phyloP scores from a whole-genome alignment of 1,140 invertebrate species.

The Lysiphlebus fabarum region DNA sequence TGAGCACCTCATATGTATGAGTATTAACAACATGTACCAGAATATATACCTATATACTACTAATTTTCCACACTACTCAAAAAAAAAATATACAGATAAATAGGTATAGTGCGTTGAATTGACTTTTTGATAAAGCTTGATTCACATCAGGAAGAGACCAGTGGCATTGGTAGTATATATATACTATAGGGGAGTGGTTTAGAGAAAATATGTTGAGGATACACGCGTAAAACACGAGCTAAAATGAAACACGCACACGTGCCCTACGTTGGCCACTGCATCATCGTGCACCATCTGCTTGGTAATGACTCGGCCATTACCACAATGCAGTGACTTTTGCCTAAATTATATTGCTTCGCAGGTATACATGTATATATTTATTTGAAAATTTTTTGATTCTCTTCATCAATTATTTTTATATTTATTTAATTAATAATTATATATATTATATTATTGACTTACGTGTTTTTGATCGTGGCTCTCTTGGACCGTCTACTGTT shows the following conservation, averaged over 20 bases:
- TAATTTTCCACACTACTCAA: background rate
- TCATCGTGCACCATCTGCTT: constrained; percentile 54
- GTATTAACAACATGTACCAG: too few species aligned
- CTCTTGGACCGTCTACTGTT: constrained; percentile 95
- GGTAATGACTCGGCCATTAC: constrained; percentile 54
- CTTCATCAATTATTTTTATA: too few species aligned
- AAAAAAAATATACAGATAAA: too few species aligned
- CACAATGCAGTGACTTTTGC: constrained; percentile 47
- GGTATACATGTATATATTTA: too few species aligned
- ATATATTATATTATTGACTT: constrained; percentile 58
- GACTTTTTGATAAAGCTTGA: too few species aligned
- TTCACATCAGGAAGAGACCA: too few species aligned
- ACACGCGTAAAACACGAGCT: constrained; percentile 37
- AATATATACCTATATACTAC: too few species aligned
- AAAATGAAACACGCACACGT: constrained; percentile 38
- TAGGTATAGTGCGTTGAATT: constrained; percentile 8
- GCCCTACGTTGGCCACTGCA: constrained; percentile 49
- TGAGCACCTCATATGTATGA: too few species aligned
- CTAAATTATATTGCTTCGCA: constrained; percentile 43
- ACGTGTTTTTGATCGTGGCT: constrained; percentile 95
- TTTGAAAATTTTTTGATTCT: too few species aligned
- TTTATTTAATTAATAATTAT: constrained; percentile 3
- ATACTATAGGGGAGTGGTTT: constrained; percentile 17
- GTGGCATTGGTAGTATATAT: background rate
- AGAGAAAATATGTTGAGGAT: constrained; percentile 39